Evolutionary conservation across 2,888 invertebrate species (phyloP), one percentile per base, ranked within the genome.

Genomic region (Oscheius sp.): DNA sequence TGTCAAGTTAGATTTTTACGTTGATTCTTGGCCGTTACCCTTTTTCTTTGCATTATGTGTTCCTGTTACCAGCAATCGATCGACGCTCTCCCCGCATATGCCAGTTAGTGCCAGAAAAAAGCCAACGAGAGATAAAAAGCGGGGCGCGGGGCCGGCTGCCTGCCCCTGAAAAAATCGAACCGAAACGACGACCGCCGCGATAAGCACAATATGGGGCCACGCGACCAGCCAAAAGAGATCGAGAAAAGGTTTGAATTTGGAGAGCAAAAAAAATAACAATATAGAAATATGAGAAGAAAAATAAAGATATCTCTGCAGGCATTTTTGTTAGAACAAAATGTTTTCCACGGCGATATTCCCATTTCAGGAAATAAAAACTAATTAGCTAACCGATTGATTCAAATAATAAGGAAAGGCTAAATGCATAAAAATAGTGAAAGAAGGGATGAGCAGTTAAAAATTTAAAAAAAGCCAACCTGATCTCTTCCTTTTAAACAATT

Each of bases 121-220:
- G 56, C 69, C 69, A 69, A 69, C 56, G 69, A 21, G 69, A 69
- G 55, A 69, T 66, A 66, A 55, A 69, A 69, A 69, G 66, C 66
- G 69, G 41, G 69, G 41, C 55, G 69, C 53, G 55, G 55, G 35
- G 23, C 43, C 69, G 66, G 66, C 66, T 52, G 55, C 55, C 56
- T 41, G 55, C 55, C 69, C 45, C 55, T 53, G 52, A 53, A 55
- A 69, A 69, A 69, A 69, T 69, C 69, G 69, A 69, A 69, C 69
- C 69, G 69, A 69, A 69, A 69, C 69, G 69, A 69, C 53, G 52
- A 13, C 64, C 64, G 66, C 52, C 66, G 52, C 69, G 69, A 69
- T 69, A 69, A 69, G 55, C 55, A 35, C 41, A 64, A 64, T 46
- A 64, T 64, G 52, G 21, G 29, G 66, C 66, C 63, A 52, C 66